These are phyloP conservation scores for Melanogrammus aeglefinus DNA, from an alignment of 2,797 vertebrate genomes.

Conservation along the genomic window DNA sequence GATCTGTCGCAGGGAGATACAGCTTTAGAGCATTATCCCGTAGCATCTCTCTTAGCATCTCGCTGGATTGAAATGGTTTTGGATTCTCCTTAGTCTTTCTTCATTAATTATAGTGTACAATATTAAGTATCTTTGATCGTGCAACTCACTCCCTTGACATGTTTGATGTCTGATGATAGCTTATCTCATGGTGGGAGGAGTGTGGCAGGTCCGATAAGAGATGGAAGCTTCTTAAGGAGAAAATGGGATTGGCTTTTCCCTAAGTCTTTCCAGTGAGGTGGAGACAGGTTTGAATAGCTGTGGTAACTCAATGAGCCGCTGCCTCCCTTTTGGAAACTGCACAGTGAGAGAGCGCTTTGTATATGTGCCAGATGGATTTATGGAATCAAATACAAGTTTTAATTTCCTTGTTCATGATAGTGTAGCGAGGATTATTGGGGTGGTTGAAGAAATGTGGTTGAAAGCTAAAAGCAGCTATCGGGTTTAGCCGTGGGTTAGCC, in stretches of 20 bases:
- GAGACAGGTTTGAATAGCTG: slow-evolving; percentile 68
- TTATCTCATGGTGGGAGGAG: slow-evolving; percentile 55
- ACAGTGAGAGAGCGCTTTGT: slow-evolving; percentile 74
- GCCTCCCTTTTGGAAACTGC: slow-evolving; percentile 59
- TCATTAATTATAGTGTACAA: slow-evolving; percentile 25
- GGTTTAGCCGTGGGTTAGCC: slow-evolving; percentile 45
- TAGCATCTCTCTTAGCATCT: background rate
- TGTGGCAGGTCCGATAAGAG: slow-evolving; percentile 58
- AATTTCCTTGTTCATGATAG: slow-evolving; percentile 71
- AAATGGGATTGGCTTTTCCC: slow-evolving; percentile 68
- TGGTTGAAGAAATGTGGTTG: slow-evolving; percentile 64
- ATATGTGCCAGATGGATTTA: slow-evolving; percentile 74
- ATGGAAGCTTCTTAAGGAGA: slow-evolving; percentile 59
- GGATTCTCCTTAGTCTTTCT: background rate
- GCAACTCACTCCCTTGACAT: slow-evolving; percentile 20
- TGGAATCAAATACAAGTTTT: slow-evolving; percentile 72
- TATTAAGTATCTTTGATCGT: slow-evolving; percentile 15
- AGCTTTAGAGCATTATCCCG: background rate
- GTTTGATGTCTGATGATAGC: slow-evolving; percentile 48
- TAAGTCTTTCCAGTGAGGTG: slow-evolving; percentile 65
- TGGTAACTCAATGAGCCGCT: slow-evolving; percentile 71
- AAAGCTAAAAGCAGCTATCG: slow-evolving; percentile 66
- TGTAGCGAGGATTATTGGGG: slow-evolving; percentile 40
- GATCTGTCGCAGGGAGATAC: no score
- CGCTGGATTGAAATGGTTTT: no score